Conservation (phyloP, 2,888 invertebrate genomes). For the Orgyia antiqua region DNA sequence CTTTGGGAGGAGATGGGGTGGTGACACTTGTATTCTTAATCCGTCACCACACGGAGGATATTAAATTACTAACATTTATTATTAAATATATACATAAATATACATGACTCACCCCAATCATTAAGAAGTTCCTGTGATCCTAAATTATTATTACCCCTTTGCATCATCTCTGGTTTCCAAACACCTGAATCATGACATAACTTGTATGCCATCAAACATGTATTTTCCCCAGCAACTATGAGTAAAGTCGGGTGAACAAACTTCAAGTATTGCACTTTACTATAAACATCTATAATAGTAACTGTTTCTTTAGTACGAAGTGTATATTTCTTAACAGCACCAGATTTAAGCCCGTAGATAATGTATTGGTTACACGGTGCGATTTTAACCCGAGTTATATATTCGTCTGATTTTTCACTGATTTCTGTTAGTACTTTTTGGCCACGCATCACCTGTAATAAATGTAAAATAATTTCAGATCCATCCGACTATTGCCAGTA, state of each 20-base stretch:
- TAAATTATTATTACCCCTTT: slow-evolving; percentile 51
- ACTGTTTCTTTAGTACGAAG: slow-evolving; percentile 47
- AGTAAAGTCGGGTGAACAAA: slow-evolving; percentile 51
- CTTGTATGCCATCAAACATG: slow-evolving; percentile 61
- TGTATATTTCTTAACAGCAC: slow-evolving; percentile 59
- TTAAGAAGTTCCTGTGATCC: slow-evolving; percentile 70
- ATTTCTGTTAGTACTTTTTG: slow-evolving; percentile 63
- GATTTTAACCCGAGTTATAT: slow-evolving; percentile 64
- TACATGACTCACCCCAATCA: slow-evolving; percentile 45
- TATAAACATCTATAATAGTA: slow-evolving; percentile 58
- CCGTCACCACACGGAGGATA: no score
- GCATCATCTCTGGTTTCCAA: slow-evolving; percentile 63
- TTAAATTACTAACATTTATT: no score
- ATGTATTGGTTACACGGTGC: slow-evolving; percentile 72
- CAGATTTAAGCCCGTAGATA: slow-evolving; percentile 65
- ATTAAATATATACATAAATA: no score
- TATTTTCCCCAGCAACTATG: slow-evolving; percentile 60
- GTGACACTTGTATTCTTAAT: no score
- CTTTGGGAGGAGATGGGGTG: no score
- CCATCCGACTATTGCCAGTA: no score
- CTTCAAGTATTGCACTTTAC: slow-evolving; percentile 57
- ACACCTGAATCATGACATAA: slow-evolving; percentile 29
- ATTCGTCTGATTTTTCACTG: slow-evolving; percentile 53
- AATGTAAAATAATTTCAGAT: background rate
- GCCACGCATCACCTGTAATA: slow-evolving; percentile 60